These are phyloP conservation scores for Nemurella pictetii DNA, from an alignment of 2,888 invertebrate species.

Conservation along the genomic window DNA sequence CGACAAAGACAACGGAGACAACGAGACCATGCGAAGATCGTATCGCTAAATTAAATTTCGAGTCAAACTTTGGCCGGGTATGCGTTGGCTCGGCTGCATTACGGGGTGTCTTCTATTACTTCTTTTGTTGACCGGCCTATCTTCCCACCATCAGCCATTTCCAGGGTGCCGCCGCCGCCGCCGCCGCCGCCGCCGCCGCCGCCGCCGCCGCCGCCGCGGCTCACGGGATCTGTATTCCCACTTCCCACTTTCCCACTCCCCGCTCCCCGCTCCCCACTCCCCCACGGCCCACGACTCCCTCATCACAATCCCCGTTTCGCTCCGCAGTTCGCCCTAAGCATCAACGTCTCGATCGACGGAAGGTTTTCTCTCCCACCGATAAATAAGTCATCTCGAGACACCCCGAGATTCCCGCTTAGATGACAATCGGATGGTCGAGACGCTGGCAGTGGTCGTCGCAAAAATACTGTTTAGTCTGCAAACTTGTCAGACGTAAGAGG, in stretches of 20 bases:
- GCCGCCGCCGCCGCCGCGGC: no score
- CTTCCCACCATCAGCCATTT: slow-evolving; percentile 23
- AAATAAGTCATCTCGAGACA: slow-evolving; percentile 29
- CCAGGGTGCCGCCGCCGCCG: no score
- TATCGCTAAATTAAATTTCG: slow-evolving; percentile 26
- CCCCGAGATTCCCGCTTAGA: slow-evolving; percentile 6
- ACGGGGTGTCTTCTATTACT: slow-evolving; percentile 23
- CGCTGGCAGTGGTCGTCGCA: not conserved
- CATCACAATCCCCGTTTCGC: not conserved
- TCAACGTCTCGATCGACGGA: not conserved
- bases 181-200: no score
- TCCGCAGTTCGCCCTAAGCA: not conserved
- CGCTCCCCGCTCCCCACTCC: no score
- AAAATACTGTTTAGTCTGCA: slow-evolving; percentile 5
- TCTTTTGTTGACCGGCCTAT: slow-evolving; percentile 31
- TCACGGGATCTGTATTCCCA: not conserved
- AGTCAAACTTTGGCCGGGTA: not conserved
- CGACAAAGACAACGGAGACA: not conserved
- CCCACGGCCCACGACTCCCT: not conserved
- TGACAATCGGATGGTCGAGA: slow-evolving; percentile 4
- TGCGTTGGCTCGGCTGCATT: not conserved
- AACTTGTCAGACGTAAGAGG: not conserved
- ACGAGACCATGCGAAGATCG: not conserved
- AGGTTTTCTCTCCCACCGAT: slow-evolving; percentile 1
- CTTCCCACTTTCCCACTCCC: no score